phyloP scores from a whole-genome alignment of 2,888 invertebrate genomes.

The Hydraecia micacea region DNA sequence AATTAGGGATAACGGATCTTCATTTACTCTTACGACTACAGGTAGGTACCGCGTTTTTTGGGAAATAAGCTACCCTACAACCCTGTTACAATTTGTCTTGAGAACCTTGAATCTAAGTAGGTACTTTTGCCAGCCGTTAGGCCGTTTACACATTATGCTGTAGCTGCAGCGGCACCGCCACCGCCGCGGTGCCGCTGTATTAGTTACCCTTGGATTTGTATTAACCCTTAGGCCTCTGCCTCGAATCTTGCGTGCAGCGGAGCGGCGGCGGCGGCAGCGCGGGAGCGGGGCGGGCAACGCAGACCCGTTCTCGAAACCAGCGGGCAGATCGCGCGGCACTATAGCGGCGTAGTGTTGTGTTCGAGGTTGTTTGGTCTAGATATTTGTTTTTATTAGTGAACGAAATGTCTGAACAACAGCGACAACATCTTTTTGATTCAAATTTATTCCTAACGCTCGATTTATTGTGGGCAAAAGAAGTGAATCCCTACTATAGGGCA shows the following conservation, averaged over 20 bases:
- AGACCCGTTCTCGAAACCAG: not conserved
- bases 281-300: not conserved
- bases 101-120: slow-evolving; percentile 8
- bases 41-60: slow-evolving; percentile 27
- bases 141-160: no score
- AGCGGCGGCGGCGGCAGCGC: not conserved
- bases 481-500: no score
- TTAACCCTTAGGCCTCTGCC: not conserved
- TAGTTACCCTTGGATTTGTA: no score
- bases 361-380: slow-evolving; percentile 5
- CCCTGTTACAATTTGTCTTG: slow-evolving; percentile 10
- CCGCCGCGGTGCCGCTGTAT: no score
- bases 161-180: no score
- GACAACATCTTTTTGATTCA: no score
- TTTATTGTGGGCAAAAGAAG: no score
- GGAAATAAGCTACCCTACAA: slow-evolving; percentile 22
- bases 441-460: no score
- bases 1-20: slow-evolving; percentile 45
- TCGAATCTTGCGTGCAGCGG: not conserved
- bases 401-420: no score
- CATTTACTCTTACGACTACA: slow-evolving; percentile 37
- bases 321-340: slow-evolving; percentile 3
- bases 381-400: not conserved
- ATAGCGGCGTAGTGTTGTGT: slow-evolving; percentile 14
- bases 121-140: not conserved